A percentile compares a stretch with the other conserved stretches of the same genome.
phyloP scores from a whole-genome alignment of 2,113 vertebrate genomes.

The Dicaeum eximium region DNA sequence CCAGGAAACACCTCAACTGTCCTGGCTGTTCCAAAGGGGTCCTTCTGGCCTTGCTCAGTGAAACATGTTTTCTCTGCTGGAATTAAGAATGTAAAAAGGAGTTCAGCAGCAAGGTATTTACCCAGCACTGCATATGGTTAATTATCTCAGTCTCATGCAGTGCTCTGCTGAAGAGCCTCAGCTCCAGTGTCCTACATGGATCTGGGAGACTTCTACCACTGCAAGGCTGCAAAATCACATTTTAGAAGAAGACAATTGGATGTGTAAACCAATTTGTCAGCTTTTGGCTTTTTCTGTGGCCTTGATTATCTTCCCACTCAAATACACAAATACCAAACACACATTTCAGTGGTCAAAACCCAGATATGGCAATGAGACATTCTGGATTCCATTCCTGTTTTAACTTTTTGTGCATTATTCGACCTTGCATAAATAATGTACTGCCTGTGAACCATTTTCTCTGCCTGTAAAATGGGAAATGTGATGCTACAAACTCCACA shows the following conservation, averaged over 20 bases:
- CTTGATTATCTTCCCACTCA: neutral
- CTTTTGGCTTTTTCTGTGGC: neutral
- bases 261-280: neutral
- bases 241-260: neutral
- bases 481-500: neutral
- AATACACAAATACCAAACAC: neutral
- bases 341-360: neutral
- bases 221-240: neutral
- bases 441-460: neutral
- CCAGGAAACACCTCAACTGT: neutral
- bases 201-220: neutral
- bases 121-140: neutral
- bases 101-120: neutral
- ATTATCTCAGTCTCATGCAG: neutral
- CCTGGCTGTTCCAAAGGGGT: neutral
- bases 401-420: neutral
- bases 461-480: neutral
- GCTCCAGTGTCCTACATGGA: neutral
- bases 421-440: neutral
- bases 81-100: neutral
- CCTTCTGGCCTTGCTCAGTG: neutral
- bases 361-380: rapidly evolving
- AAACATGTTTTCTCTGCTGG: neutral
- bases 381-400: neutral
- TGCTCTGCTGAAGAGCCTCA: neutral